phyloP scores from a whole-genome alignment of 2,888 invertebrate species.

The Gonocerus acuteangulatus region DNA sequence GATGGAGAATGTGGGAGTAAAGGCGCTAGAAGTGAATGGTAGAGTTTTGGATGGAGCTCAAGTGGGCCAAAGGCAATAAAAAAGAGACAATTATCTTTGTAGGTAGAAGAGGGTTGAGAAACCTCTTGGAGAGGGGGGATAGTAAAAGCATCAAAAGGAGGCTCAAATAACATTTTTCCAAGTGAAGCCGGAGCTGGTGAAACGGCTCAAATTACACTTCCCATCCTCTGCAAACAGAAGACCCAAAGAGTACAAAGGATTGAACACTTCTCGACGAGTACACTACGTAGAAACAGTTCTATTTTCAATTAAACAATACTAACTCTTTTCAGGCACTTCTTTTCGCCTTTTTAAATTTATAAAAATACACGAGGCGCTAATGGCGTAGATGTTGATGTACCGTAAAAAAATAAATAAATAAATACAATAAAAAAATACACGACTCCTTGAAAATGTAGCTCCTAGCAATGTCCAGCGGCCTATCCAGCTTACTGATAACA shows the following conservation, averaged over 20 bases:
- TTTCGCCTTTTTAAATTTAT: too few relatives aligned
- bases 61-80: neutral
- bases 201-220: constrained; percentile 1
- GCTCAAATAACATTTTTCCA: constrained; percentile 17
- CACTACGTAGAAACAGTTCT: neutral
- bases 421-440: too few relatives aligned
- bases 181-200: neutral
- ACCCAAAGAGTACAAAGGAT: constrained; percentile 8
- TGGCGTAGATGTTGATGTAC: too few relatives aligned
- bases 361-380: too few relatives aligned
- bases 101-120: neutral
- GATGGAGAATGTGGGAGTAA: too few relatives aligned
- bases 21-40: too few relatives aligned
- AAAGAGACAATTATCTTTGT: neutral
- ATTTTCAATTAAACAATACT: too few relatives aligned
- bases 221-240: constrained; percentile 1
- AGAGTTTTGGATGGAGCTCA: neutral
- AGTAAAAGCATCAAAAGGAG: constrained; percentile 7
- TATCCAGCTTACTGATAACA: too few relatives aligned
- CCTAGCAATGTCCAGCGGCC: too few relatives aligned
- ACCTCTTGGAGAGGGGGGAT: neutral
- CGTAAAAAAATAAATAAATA: too few relatives aligned
- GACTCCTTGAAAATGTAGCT: too few relatives aligned
- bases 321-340: too few relatives aligned
- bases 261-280: neutral